phyloP scores from a whole-genome alignment of 2,797 vertebrate species.

The Gephyroberyx darwinii region DNA sequence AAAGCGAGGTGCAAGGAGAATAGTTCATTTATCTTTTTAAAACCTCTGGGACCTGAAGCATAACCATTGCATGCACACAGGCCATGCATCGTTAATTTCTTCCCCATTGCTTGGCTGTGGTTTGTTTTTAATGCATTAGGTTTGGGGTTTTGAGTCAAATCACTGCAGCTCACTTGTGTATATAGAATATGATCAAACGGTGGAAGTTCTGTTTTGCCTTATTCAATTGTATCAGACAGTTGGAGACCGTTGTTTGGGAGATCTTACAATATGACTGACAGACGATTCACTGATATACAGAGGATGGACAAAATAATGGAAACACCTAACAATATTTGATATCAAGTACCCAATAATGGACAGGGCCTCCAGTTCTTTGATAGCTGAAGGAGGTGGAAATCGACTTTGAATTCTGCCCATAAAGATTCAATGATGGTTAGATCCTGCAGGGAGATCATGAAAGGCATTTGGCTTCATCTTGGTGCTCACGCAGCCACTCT shows the following conservation, averaged over 20 bases:
- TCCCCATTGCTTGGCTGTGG: conserved; percentile 11
- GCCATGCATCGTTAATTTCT: conserved; percentile 54
- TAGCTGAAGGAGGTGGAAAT: too few relatives aligned
- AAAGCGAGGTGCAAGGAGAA: conserved; percentile 75
- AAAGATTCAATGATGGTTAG: too few relatives aligned
- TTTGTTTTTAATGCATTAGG: conserved; percentile 50
- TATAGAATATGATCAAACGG: not conserved
- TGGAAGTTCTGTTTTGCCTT: conserved; percentile 31
- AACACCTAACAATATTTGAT: too few relatives aligned
- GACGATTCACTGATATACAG: too few relatives aligned
- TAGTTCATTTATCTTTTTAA: conserved; percentile 80
- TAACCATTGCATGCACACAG: conserved; percentile 59
- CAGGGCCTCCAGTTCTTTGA: too few relatives aligned
- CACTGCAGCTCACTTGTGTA: not conserved
- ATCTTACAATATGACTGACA: too few relatives aligned
- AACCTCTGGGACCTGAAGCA: conserved; percentile 74
- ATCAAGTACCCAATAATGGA: too few relatives aligned
- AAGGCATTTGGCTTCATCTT: too few relatives aligned
- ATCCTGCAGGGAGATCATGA: too few relatives aligned
- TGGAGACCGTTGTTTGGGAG: not conserved
- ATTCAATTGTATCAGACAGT: not conserved
- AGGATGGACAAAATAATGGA: too few relatives aligned
- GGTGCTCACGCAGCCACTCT: too few relatives aligned
- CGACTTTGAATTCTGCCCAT: too few relatives aligned
- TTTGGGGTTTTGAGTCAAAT: conserved; percentile 20